These are phyloP conservation scores for Colaptes auratus DNA, from an alignment of 2,113 vertebrate genomes.

Conservation along the genomic window DNA sequence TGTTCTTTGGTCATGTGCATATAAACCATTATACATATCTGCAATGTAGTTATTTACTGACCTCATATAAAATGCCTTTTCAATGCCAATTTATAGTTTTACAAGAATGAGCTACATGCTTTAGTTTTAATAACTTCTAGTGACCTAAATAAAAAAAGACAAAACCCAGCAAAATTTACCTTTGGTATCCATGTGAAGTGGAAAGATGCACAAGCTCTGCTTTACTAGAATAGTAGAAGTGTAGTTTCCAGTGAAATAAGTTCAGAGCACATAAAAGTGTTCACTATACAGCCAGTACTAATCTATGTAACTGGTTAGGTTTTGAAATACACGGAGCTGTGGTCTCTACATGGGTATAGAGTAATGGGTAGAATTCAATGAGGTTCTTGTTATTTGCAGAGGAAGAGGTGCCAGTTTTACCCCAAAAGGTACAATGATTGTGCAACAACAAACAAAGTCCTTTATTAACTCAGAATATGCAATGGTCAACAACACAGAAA, in stretches of 20 bases:
- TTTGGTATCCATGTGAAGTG: neutral
- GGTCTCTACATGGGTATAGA: neutral
- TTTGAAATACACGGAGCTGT: neutral
- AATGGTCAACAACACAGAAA: neutral
- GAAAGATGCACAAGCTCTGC: neutral
- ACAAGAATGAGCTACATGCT: neutral
- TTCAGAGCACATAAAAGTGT: neutral
- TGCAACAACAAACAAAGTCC: neutral
- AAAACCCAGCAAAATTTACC: neutral
- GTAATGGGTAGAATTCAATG: neutral
- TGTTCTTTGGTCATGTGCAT: neutral
- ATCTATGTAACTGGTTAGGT: neutral
- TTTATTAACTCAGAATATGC: neutral
- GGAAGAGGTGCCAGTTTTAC: neutral
- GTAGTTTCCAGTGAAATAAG: neutral
- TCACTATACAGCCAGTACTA: neutral
- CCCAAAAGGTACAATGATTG: neutral
- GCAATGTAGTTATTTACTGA: neutral
- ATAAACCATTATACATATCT: neutral
- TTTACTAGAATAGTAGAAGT: neutral
- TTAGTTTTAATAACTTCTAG: neutral
- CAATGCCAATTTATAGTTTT: neutral
- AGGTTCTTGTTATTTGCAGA: neutral
- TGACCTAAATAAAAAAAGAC: neutral
- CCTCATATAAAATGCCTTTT: neutral